A percentile compares a stretch with the other conserved stretches of the same genome.
Evolutionary conservation across 2,888 invertebrate species (phyloP).

Genomic region (Drosophila yooni): DNA sequence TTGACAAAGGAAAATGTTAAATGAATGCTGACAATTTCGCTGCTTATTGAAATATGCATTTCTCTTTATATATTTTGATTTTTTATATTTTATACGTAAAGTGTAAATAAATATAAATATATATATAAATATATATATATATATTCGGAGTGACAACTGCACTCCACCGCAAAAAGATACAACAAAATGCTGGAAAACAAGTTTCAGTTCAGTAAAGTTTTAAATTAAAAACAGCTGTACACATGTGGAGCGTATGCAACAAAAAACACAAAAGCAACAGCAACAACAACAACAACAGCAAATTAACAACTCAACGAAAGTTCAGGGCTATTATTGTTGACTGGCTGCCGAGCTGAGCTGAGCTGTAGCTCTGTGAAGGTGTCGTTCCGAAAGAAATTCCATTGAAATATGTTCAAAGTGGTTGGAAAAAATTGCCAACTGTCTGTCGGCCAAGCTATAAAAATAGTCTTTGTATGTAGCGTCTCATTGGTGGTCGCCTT

Average conservation of each 20-base stretch:
- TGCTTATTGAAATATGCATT: constrained; percentile 36
- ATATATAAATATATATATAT: neutral
- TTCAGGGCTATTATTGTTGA: constrained; percentile 62
- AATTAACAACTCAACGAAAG: constrained; percentile 61
- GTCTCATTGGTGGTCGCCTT: constrained; percentile 24
- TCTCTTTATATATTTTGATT: constrained; percentile 5
- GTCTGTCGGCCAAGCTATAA: constrained; percentile 28
- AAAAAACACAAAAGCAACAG: constrained; percentile 21
- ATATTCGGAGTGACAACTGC: constrained; percentile 48
- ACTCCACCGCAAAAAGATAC: constrained; percentile 58
- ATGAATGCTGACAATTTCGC: constrained; percentile 51
- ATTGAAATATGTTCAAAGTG: constrained; percentile 40
- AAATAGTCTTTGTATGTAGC: constrained; percentile 34
- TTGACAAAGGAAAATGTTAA: constrained; percentile 55
- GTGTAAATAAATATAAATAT: neutral
- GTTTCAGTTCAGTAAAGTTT: constrained; percentile 63
- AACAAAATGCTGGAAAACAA: constrained; percentile 62
- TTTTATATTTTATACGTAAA: neutral
- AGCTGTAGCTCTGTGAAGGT: constrained; percentile 37
- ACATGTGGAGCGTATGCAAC: constrained; percentile 55
- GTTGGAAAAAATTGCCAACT: constrained; percentile 40
- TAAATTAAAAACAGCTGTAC: constrained; percentile 65
- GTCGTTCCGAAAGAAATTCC: constrained; percentile 59
- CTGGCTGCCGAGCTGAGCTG: constrained; percentile 26
- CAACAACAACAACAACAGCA: constrained; percentile 28